Base-by-base conservation (phyloP, 2,888 invertebrate genomes). In the Oscheius onirici region DNA sequence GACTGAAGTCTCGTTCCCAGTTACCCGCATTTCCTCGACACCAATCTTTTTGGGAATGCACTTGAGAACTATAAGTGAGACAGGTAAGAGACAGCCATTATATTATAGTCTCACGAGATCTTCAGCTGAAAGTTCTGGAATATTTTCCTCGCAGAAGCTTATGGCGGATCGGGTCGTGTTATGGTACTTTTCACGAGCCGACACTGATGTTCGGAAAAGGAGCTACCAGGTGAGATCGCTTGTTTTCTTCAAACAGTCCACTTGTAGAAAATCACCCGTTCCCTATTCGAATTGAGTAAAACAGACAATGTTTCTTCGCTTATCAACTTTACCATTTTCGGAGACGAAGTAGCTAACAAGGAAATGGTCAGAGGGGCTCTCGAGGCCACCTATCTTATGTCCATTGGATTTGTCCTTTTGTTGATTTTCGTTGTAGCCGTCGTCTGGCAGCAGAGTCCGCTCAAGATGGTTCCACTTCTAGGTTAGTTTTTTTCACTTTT, bases 301-400 rank as follows among this genome's bases (percentile, higher is more conserved):
- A 74, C 80, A 52, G 15, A 66, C 41, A 49, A 71, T 20, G 55
- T 76, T 51, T 63, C 71, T 11, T 28, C 58, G 15, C 22, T 49
- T 17, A 76, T 86, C 10, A 73, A 82, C 26, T 83, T 85, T 68
- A 81, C 83, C 34, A 81, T 86, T 49, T 86, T 86, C 70, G 82
- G 82, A 26, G 86, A 86, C 60, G 82, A 82, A 70, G 80, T 86
- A 10, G 85, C 86, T 10, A 87, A 87, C 63, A 72, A 77, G 49
- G 86, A 86, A 60, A 87, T 86, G 86, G 78, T 87, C 34, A 75
- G 86, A 34, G 86, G 86, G 40, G 86, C 86, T 6, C 75, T 86
- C 26, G 86, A 86, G 73, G 86, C 86, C 0, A 87, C 84, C 3
- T 76, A 76, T 8, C 73, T 87, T 22, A 86, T 86, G 86, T 76